Conservation (phyloP, 2,888 invertebrate genomes). For the Carterocephalus palaemon region DNA sequence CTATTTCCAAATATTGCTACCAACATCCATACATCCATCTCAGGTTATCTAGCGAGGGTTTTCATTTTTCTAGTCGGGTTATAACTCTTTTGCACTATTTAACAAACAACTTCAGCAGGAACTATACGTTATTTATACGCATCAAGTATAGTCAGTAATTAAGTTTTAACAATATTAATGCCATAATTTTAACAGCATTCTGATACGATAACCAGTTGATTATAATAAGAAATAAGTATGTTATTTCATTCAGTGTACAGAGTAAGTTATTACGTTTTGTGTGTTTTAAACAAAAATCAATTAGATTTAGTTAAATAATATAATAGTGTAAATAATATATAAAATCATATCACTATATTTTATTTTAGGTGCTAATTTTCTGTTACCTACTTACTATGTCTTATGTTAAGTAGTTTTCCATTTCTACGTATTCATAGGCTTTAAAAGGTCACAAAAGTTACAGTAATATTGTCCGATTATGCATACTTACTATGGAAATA, state of each 20-base stretch:
- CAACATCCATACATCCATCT: too few relatives aligned
- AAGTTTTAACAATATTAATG: constrained; percentile 50
- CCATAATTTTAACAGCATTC: constrained; percentile 63
- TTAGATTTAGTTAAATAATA: constrained; percentile 59
- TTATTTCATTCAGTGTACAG: constrained; percentile 63
- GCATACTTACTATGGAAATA: constrained; percentile 33
- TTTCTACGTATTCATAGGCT: constrained; percentile 38
- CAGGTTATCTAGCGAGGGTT: too few relatives aligned
- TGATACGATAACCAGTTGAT: constrained; percentile 56
- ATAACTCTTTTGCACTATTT: constrained; percentile 13
- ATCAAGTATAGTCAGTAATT: constrained; percentile 36
- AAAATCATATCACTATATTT: constrained; percentile 61
- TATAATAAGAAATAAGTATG: constrained; percentile 48
- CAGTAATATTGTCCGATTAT: constrained; percentile 30
- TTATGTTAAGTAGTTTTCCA: constrained; percentile 35
- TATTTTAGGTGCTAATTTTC: constrained; percentile 71
- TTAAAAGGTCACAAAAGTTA: constrained; percentile 55
- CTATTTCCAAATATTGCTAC: too few relatives aligned
- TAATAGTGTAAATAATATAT: constrained; percentile 25
- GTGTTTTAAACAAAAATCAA: constrained; percentile 57
- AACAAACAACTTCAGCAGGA: constrained; percentile 22
- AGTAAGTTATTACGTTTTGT: constrained; percentile 71
- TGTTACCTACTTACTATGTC: constrained; percentile 42
- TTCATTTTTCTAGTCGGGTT: too few relatives aligned
- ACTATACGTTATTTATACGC: constrained; percentile 18